Conservation (phyloP, 2,888 invertebrate genomes). For the Mythimna impura region DNA sequence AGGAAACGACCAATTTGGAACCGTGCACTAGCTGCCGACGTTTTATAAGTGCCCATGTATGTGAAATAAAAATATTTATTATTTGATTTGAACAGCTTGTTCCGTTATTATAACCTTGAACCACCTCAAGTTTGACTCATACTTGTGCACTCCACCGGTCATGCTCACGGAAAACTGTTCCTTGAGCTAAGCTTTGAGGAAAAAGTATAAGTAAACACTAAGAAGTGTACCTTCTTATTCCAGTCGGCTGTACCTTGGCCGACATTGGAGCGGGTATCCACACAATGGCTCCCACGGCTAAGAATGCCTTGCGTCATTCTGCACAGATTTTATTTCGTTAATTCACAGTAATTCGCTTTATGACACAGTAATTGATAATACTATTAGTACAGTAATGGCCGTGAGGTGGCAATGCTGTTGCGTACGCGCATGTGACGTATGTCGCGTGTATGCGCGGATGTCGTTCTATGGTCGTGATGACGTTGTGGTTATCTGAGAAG, state of each 20-base stretch:
- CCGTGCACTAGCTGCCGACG: too few relatives aligned
- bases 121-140: not conserved
- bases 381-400: conserved; percentile 31
- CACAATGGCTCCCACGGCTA: conserved; percentile 63
- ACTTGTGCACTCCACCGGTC: not conserved
- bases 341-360: conserved; percentile 50
- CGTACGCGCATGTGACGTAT: conserved; percentile 43
- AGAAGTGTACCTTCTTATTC: conserved; percentile 35
- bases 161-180: conserved; percentile 27
- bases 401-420: conserved; percentile 17
- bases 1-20: too few relatives aligned
- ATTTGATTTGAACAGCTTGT: not conserved
- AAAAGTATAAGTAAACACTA: conserved; percentile 17
- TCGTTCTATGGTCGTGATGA: not conserved
- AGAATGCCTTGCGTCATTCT: conserved; percentile 54
- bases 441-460: conserved; percentile 1
- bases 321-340: conserved; percentile 46
- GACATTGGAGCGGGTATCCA: conserved; percentile 63
- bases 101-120: conserved; percentile 16
- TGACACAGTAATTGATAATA: conserved; percentile 40
- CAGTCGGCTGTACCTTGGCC: conserved; percentile 74
- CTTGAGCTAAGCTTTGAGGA: conserved; percentile 36
- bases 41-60: too few relatives aligned
- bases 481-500: too few relatives aligned
- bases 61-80: too few relatives aligned